These are phyloP conservation scores for Cheilosia soror DNA, from an alignment of 2,888 invertebrate species.

Conservation along the genomic window DNA sequence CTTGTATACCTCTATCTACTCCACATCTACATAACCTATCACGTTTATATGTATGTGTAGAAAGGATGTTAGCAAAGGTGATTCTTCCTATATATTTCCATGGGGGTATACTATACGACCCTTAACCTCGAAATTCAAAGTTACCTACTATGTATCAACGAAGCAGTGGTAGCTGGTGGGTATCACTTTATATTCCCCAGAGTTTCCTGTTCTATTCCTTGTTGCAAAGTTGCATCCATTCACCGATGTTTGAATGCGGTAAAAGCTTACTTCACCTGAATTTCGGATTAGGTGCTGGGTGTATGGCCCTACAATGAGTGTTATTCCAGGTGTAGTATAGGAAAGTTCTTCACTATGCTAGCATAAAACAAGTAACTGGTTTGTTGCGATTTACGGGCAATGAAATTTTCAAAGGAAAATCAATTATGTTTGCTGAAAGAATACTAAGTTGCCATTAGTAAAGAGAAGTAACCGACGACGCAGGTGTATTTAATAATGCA, in stretches of 20 bases:
- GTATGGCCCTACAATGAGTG: constrained; percentile 21
- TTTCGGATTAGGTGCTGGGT: constrained; percentile 63
- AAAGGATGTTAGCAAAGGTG: constrained; percentile 12
- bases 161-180: constrained; percentile 23
- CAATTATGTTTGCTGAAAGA: constrained; percentile 66
- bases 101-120: constrained; percentile 47
- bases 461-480: constrained; percentile 33
- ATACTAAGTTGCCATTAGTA: constrained; percentile 55
- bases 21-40: neutral
- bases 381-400: constrained; percentile 67
- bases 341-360: constrained; percentile 24
- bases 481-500: constrained; percentile 64
- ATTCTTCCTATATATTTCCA: constrained; percentile 22
- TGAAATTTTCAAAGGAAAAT: constrained; percentile 72
- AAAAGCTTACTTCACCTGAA: constrained; percentile 72
- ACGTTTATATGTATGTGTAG: neutral
- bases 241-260: constrained; percentile 73
- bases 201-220: constrained; percentile 56
- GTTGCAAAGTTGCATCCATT: constrained; percentile 68
- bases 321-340: constrained; percentile 50
- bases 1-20: constrained; percentile 22
- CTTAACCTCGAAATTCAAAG: constrained; percentile 70
- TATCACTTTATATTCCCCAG: constrained; percentile 56
- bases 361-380: constrained; percentile 59
- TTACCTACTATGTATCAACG: constrained; percentile 39